phyloP scores from a whole-genome alignment of 37 sponge, comb jelly and placozoan genomes.

The Spongilla lacustris region DNA sequence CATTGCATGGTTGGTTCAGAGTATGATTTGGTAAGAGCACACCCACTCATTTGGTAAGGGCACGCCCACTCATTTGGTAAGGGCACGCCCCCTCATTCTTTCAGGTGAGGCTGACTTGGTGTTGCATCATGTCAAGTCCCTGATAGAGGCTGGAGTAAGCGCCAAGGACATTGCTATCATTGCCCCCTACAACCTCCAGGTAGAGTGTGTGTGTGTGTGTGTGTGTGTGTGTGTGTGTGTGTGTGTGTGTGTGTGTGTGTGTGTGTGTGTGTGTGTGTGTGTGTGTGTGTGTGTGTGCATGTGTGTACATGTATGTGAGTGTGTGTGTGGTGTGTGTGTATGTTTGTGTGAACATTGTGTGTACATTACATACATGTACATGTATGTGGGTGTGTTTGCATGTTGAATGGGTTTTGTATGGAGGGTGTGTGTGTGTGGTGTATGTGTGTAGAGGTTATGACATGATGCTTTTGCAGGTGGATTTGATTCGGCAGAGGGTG shows the following conservation, averaged over 20 bases:
- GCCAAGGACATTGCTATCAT: constrained; percentile 83
- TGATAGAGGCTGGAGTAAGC: constrained; percentile 62
- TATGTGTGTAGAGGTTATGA: background rate
- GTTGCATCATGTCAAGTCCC: constrained; percentile 58
- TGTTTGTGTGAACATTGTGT: background rate
- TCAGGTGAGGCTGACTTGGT: constrained; percentile 92
- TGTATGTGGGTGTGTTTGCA: too few species aligned
- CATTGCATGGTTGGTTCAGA: too few species aligned
- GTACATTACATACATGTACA: too few species aligned
- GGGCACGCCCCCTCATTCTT: background rate
- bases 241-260: too few species aligned
- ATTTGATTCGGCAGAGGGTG: constrained; percentile 68
- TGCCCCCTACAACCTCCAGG: constrained; percentile 93
- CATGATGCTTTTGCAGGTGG: constrained; percentile 56
- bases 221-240: background rate
- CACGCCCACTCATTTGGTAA: too few species aligned
- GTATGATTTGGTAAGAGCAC: too few species aligned
- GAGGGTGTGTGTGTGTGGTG: background rate
- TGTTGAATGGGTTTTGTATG: background rate
- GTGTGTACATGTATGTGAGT: too few species aligned
- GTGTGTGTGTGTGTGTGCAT: background rate
- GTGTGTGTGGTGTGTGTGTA: background rate
- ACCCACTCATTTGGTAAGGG: too few species aligned
- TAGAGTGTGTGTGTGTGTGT: constrained; percentile 4
- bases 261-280: background rate